Percentiles rank a stretch among this genome's conserved stretches.
Conservation (phyloP, 2,797 vertebrate species). For the Propithecus deckenii region DNA sequence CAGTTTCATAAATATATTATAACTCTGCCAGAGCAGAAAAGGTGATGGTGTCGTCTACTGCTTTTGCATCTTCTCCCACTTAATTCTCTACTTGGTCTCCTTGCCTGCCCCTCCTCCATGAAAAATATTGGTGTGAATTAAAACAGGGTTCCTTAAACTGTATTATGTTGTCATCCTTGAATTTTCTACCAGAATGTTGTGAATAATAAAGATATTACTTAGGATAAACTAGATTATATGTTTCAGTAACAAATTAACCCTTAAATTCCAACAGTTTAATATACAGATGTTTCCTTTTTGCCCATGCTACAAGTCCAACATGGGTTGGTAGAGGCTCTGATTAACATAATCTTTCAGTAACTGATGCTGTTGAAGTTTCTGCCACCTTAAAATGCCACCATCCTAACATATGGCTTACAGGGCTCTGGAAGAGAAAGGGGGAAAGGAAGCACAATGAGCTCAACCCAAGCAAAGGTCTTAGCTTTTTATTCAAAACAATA, state of each 20-base stretch:
- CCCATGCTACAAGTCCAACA: not conserved
- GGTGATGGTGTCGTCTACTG: not conserved
- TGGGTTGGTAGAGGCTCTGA: not conserved
- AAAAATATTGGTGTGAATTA: not conserved
- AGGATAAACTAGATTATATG: not conserved
- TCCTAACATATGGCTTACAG: not conserved
- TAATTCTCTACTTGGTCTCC: not conserved
- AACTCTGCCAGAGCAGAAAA: not conserved
- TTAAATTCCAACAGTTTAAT: not conserved
- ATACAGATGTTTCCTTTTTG: not conserved
- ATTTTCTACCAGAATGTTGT: not conserved
- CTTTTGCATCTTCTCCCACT: not conserved
- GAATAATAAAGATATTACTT: not conserved
- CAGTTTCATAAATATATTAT: slow-evolving; percentile 6
- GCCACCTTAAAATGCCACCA: not conserved
- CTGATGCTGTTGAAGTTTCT: not conserved
- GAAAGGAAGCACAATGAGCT: not conserved
- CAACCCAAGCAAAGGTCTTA: not conserved
- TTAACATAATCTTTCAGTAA: not conserved
- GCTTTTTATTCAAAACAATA: not conserved
- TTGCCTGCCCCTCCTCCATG: not conserved
- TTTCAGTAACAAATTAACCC: not conserved
- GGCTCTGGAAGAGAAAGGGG: not conserved
- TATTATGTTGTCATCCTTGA: not conserved
- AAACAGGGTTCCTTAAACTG: not conserved